phyloP scores from a whole-genome alignment of 2,797 vertebrate genomes.

The Sebastes vulpes region DNA sequence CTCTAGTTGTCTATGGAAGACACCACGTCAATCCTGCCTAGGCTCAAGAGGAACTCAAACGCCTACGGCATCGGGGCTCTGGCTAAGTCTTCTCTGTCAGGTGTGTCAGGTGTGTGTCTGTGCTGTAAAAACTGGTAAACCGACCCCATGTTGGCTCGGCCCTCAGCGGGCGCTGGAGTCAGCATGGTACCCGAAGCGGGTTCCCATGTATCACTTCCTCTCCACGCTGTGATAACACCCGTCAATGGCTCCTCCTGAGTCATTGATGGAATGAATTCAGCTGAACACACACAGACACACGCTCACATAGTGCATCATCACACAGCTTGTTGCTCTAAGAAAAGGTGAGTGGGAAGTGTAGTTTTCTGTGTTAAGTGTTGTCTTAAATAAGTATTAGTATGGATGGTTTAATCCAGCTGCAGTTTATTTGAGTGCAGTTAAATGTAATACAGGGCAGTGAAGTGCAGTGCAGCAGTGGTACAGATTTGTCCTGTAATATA shows the following conservation, averaged over 20 bases:
- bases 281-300: slow-evolving; percentile 40
- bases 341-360: slow-evolving; percentile 79
- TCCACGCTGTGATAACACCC: slow-evolving; percentile 70
- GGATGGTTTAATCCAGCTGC: slow-evolving; percentile 55
- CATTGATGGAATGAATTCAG: slow-evolving; percentile 82
- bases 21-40: slow-evolving; percentile 98
- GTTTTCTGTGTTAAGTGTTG: slow-evolving; percentile 72
- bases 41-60: slow-evolving; percentile 96
- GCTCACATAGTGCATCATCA: slow-evolving; percentile 60
- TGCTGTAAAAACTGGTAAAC: slow-evolving; percentile 84
- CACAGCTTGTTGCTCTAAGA: slow-evolving; percentile 72
- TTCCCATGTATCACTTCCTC: slow-evolving; percentile 84
- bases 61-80: slow-evolving; percentile 98
- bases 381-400: slow-evolving; percentile 57
- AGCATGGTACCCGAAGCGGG: slow-evolving; percentile 87
- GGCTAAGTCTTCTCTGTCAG: slow-evolving; percentile 99
- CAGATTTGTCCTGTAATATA: slow-evolving; percentile 61
- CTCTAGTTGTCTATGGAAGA: slow-evolving; percentile 99
- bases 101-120: slow-evolving; percentile 93
- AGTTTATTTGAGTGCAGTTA: slow-evolving; percentile 59
- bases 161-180: slow-evolving; percentile 76
- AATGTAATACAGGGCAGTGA: slow-evolving; percentile 36
- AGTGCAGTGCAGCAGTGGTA: slow-evolving; percentile 47
- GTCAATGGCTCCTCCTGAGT: slow-evolving; percentile 82
- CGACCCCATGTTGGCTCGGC: slow-evolving; percentile 87